Percentiles rank a stretch among this genome's conserved stretches.
phyloP scores from a whole-genome alignment of 2,797 vertebrate genomes.

The Muscicapa comitata region DNA sequence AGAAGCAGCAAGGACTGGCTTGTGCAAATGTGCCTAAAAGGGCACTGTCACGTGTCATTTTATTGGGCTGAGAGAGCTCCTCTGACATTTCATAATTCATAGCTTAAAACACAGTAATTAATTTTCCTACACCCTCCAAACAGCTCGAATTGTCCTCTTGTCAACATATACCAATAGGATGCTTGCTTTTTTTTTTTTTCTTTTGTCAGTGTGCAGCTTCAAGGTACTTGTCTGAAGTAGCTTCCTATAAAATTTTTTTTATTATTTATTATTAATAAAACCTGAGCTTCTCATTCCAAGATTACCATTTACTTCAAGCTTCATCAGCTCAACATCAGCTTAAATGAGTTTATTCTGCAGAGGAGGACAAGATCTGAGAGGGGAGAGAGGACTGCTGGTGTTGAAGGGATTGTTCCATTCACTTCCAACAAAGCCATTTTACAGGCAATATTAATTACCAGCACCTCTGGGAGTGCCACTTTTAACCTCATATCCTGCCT shows the following conservation, averaged over 20 bases:
- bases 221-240: not conserved
- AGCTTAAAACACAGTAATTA: not conserved
- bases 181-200: not conserved
- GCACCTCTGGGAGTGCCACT: constrained; percentile 5
- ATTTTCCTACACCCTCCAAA: not conserved
- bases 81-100: not conserved
- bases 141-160: not conserved
- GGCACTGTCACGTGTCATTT: not conserved
- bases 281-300: not conserved
- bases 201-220: not conserved
- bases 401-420: not conserved
- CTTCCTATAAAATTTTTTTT: not conserved
- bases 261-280: constrained; percentile 15
- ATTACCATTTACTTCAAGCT: not conserved
- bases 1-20: not conserved
- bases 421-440: constrained; percentile 44
- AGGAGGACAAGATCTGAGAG: not conserved
- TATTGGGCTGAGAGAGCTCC: not conserved
- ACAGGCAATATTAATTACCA: constrained; percentile 51
- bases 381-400: not conserved
- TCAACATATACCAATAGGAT: not conserved
- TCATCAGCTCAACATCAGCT: not conserved
- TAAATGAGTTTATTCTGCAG: not conserved
- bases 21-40: not conserved
- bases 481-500: constrained; percentile 28